Evolutionary conservation across 2,113 vertebrate species (phyloP).

Genomic region (Leucopsar rothschildi): DNA sequence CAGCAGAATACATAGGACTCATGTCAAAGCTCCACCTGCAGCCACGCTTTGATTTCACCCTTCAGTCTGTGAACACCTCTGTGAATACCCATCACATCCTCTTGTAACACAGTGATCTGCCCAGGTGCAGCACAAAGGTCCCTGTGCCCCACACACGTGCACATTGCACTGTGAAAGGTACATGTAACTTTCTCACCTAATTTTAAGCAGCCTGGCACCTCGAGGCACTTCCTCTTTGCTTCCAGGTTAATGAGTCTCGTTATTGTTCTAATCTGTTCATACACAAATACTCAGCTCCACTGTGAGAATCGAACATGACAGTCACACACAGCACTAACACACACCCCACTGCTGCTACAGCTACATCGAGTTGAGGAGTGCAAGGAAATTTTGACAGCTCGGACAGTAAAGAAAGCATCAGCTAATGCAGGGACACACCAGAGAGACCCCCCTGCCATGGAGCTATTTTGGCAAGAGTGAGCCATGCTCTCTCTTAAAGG

Average conservation of each 20-base stretch:
- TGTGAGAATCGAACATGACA: not conserved
- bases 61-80: not conserved
- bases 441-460: fast-evolving
- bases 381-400: not conserved
- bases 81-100: not conserved
- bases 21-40: not conserved
- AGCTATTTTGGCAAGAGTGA: not conserved
- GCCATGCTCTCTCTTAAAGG: not conserved
- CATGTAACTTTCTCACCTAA: fast-evolving
- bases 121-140: not conserved
- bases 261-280: not conserved
- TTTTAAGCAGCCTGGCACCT: not conserved
- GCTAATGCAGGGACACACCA: not conserved
- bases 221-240: fast-evolving
- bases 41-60: fast-evolving
- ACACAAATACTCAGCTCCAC: not conserved
- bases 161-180: fast-evolving
- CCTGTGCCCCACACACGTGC: fast-evolving
- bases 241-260: not conserved
- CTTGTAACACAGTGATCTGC: not conserved
- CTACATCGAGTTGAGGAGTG: not conserved
- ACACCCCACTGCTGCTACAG: not conserved
- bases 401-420: not conserved
- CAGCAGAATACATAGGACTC: not conserved
- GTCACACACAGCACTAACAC: not conserved